A percentile compares a stretch with the other conserved stretches of the same genome.
phyloP scores from a whole-genome alignment of 2,797 vertebrate genomes.

The Paramormyrops hopkinsi region DNA sequence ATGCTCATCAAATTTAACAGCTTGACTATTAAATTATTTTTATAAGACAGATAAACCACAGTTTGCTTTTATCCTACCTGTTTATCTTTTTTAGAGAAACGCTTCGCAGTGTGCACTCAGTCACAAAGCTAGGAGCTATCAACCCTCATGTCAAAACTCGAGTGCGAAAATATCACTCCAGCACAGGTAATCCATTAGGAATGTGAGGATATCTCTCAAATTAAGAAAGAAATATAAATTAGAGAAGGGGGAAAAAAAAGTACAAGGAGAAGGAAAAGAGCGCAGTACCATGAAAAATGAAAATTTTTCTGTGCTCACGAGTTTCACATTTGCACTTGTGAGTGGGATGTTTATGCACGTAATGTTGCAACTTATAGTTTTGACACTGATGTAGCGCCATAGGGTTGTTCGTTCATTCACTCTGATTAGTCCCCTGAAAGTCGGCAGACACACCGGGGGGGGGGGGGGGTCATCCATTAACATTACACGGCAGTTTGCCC shows the following conservation, averaged over 20 bases:
- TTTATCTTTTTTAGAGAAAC: neutral
- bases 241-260: neutral
- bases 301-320: neutral
- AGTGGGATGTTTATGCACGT: neutral
- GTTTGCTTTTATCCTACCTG: neutral
- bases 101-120: neutral
- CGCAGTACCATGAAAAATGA: neutral
- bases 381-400: neutral
- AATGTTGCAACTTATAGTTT: neutral
- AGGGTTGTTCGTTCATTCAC: neutral
- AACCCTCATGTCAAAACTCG: neutral
- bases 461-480: neutral
- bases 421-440: conserved; percentile 43
- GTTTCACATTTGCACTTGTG: neutral
- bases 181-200: neutral
- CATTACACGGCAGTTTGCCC: neutral
- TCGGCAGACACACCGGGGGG: neutral
- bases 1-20: neutral
- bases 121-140: neutral
- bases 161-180: neutral
- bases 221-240: neutral
- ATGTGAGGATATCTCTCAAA: neutral
- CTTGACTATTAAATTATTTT: neutral
- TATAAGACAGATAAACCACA: neutral
- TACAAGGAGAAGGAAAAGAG: neutral